Evolutionary conservation across 1,140 invertebrate species (phyloP).

Genomic region (Procambarus clarkii): DNA sequence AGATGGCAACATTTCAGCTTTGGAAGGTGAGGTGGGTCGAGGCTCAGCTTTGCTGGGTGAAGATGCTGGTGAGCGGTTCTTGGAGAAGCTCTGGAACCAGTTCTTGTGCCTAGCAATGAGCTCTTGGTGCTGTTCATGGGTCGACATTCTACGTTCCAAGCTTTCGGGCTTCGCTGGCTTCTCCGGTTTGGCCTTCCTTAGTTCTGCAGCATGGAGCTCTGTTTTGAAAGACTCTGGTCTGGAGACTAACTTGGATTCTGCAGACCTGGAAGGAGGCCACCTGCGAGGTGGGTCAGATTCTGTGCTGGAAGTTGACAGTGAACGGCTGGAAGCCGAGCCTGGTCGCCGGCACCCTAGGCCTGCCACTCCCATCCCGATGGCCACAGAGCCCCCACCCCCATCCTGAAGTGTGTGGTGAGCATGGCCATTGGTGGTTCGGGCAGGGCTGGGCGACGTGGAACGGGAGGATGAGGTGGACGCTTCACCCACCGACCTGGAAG

Average conservation of each 20-base stretch:
- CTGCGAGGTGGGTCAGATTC: slow-evolving; percentile 47
- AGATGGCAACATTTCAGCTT: not conserved
- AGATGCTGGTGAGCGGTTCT: slow-evolving; percentile 52
- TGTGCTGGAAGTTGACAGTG: slow-evolving; percentile 53
- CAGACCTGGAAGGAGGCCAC: slow-evolving; percentile 20
- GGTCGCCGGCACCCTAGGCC: slow-evolving; percentile 22
- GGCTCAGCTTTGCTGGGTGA: slow-evolving; percentile 47
- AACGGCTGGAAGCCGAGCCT: slow-evolving; percentile 33
- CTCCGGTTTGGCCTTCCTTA: slow-evolving; percentile 23
- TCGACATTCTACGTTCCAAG: slow-evolving; percentile 4
- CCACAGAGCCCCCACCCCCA: not conserved
- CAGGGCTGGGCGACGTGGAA: slow-evolving; percentile 45
- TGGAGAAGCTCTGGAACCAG: slow-evolving; percentile 69
- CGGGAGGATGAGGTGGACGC: slow-evolving; percentile 42
- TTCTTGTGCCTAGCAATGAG: slow-evolving; percentile 68
- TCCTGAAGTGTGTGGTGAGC: slow-evolving; percentile 27
- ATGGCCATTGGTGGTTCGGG: slow-evolving; percentile 46
- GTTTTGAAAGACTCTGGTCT: not conserved
- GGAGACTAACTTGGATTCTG: not conserved
- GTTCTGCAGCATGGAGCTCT: not conserved
- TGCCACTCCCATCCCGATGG: not conserved
- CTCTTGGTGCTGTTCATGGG: slow-evolving; percentile 58
- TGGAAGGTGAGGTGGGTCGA: slow-evolving; percentile 20
- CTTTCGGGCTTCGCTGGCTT: slow-evolving; percentile 38
- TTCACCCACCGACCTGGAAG: slow-evolving; percentile 23